Evolutionary conservation across 2,888 invertebrate species (phyloP), one percentile per base, ranked within the genome.

Genomic region (Lapara coniferarum): DNA sequence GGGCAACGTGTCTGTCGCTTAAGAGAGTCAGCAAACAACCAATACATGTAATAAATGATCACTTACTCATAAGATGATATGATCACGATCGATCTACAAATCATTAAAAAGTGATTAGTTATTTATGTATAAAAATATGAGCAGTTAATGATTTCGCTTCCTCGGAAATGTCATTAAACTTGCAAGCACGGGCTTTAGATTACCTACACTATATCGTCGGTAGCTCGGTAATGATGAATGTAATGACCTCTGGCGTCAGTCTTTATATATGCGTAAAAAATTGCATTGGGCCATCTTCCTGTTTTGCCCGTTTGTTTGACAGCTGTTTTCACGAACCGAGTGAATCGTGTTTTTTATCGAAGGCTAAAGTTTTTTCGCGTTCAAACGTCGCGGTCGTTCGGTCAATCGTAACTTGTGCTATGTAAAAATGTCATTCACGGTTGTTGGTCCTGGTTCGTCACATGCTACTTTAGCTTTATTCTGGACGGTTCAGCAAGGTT

Each of bases 341-440:
- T 66, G n/a, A 59, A 16, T 56, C 12, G 44, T 16, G 16, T 59
- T 59, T 49, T 66, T 66, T 46, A 49, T 13, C 30, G 70, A 70
- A 70, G 70, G 70, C 49, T 67, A 49, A 16, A 14, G 59, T 67
- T 67, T 70, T 70, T 66, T 55, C 37, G 12, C 52, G 55, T 66
- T 49, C 66, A 57, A n/a, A 14, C 49, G 44, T 8, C 37, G 37
- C 37, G 37, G 37, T 55, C 46, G 55, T 30, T 49, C 58, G 67
- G 58, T 70, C 44, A 55, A 53, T 67, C 75, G 73, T 75, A 72
- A 71, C 71, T 73, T 71, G 71, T 71, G 70, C 59, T 63, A 19
- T 30, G 49, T 66, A 81, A 80, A 74, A 72, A 70, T 73, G 76
- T 73, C 75, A 77, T 82, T 81, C 81, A 81, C 75, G 83, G 75